Evolutionary conservation across 2,888 invertebrate genomes (phyloP).

Genomic region (Arrhopalites spinosus): DNA sequence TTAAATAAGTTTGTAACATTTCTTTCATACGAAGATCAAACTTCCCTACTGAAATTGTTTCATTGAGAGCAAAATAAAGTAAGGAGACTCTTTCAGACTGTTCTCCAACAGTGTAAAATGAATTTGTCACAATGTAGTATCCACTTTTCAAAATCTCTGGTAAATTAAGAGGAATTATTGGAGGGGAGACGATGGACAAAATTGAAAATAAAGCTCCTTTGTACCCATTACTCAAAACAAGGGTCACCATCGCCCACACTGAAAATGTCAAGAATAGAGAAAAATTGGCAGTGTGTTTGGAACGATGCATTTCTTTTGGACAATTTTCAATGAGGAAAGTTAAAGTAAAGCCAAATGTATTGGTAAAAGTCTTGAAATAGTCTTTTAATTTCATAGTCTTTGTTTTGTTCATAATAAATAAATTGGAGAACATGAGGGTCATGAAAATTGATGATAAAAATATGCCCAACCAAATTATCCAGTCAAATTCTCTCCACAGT

Average conservation of each 20-base stretch:
- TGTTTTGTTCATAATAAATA: not conserved
- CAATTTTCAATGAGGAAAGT: not conserved
- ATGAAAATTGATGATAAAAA: not conserved
- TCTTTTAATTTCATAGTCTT: not conserved
- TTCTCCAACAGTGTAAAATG: not conserved
- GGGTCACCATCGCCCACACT: not conserved
- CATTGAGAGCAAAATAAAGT: constrained; percentile 7
- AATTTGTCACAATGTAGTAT: not conserved
- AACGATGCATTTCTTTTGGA: too few species aligned
- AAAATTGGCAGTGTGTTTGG: too few species aligned
- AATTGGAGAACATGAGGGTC: not conserved
- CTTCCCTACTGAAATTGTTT: not conserved
- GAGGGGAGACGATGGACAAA: not conserved
- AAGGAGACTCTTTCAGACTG: not conserved
- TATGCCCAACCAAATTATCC: not conserved
- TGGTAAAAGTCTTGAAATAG: not conserved
- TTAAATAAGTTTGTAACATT: not conserved
- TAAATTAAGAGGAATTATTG: not conserved
- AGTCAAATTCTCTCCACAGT: constrained; percentile 3
- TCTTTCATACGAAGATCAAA: not conserved
- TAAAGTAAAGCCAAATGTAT: not conserved
- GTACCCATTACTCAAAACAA: constrained; percentile 18
- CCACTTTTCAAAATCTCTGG: not conserved
- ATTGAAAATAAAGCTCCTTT: constrained; percentile 14
- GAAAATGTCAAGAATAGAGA: not conserved